phyloP scores from a whole-genome alignment of 2,113 vertebrate species.

The Lepidothrix coronata region DNA sequence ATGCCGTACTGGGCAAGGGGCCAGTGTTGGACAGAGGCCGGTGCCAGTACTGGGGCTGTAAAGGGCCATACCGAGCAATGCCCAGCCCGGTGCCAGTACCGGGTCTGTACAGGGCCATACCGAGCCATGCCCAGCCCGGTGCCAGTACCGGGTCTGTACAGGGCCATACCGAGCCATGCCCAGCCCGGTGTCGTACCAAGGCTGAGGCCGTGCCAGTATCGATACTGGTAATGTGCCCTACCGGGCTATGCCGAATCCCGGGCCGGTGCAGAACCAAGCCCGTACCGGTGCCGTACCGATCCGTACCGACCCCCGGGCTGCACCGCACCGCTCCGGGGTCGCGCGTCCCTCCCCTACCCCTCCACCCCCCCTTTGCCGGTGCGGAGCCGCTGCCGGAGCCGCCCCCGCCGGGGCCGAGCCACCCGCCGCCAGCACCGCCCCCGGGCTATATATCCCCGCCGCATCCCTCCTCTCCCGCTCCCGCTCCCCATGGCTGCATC shows the following conservation, averaged over 20 bases:
- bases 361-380: not conserved
- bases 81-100: too few relatives aligned
- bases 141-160: not conserved
- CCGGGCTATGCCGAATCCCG: not conserved
- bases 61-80: not conserved
- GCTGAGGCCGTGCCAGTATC: not conserved
- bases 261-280: not conserved
- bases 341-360: not conserved
- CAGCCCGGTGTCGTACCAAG: not conserved
- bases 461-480: not conserved
- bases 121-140: too few relatives aligned
- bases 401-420: slow-evolving; percentile 18
- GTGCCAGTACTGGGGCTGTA: not conserved
- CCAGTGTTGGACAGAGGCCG: not conserved
- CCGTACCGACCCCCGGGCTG: not conserved
- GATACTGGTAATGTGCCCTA: too few relatives aligned
- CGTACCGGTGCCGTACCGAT: not conserved
- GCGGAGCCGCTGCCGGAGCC: not conserved
- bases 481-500: not conserved
- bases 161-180: not conserved
- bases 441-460: slow-evolving; percentile 1
- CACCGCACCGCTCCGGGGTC: not conserved
- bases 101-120: not conserved
- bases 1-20: not conserved
- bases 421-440: not conserved